Conservation (phyloP, 2,888 invertebrate genomes). For the Mythimna albipuncta region DNA sequence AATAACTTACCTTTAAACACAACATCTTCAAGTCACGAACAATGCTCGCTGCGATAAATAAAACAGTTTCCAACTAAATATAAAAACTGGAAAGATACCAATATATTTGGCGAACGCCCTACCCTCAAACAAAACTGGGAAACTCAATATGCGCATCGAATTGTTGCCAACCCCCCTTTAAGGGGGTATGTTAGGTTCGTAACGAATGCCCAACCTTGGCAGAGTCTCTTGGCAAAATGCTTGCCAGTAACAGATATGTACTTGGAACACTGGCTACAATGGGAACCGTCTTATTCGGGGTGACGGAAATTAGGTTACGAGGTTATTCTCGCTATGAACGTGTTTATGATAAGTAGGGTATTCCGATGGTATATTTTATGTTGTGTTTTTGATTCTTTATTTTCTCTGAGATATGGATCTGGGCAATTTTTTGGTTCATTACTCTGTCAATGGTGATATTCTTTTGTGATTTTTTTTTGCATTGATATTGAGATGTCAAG, state of each 20-base stretch:
- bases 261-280: conserved; percentile 73
- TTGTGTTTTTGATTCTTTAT: conserved; percentile 49
- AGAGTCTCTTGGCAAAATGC: conserved; percentile 83
- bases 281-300: conserved; percentile 73
- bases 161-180: conserved; percentile 82
- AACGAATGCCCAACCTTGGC: conserved; percentile 83
- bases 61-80: conserved; percentile 65
- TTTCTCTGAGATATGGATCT: conserved; percentile 15
- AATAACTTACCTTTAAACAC: conserved; percentile 63
- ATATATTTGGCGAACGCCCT: conserved; percentile 80
- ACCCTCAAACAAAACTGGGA: conserved; percentile 83
- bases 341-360: conserved; percentile 60
- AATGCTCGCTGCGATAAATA: conserved; percentile 61
- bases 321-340: conserved; percentile 57
- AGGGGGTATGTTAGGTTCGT: conserved; percentile 68
- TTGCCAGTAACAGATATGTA: conserved; percentile 80
- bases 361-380: conserved; percentile 47
- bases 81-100: conserved; percentile 79
- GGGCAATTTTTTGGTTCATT: conserved; percentile 33
- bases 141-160: conserved; percentile 85
- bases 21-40: conserved; percentile 61
- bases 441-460: neutral
- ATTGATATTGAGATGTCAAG: conserved; percentile 1
- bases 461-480: neutral
- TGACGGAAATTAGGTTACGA: conserved; percentile 75